Conservation (phyloP, 2,797 vertebrate species). For the Anas georgica region DNA sequence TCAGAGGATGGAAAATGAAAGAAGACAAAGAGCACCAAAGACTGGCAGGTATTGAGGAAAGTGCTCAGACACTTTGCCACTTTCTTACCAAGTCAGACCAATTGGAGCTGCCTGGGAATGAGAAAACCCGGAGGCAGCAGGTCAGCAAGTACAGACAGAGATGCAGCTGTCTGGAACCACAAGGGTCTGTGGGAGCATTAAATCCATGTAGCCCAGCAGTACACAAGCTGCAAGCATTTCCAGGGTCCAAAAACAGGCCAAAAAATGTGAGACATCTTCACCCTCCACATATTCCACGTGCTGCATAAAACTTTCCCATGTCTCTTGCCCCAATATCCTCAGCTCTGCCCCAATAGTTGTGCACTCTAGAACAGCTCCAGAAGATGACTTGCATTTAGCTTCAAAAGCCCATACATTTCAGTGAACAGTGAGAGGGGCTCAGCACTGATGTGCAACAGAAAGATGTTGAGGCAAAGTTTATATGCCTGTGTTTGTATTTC, state of each 20-base stretch:
- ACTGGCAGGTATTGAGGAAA: slow-evolving; percentile 63
- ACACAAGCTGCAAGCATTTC: not conserved
- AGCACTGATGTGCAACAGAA: not conserved
- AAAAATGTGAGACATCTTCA: not conserved
- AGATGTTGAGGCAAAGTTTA: not conserved
- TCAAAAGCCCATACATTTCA: not conserved
- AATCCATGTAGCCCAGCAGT: not conserved
- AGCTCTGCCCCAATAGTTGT: not conserved
- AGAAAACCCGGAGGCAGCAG: not conserved
- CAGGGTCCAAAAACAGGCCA: not conserved
- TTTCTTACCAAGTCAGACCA: not conserved
- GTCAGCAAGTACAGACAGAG: not conserved
- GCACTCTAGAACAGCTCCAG: not conserved
- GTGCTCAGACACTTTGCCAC: not conserved
- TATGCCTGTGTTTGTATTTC: not conserved
- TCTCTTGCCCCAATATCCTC: not conserved
- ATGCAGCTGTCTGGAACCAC: not conserved
- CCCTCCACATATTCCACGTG: too few species aligned
- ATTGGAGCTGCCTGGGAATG: not conserved
- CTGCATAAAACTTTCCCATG: not conserved
- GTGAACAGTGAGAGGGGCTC: not conserved
- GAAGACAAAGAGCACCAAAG: slow-evolving; percentile 57
- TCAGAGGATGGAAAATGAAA: slow-evolving; percentile 68
- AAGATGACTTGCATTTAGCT: not conserved
- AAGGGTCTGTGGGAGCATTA: not conserved